These are phyloP conservation scores for Scaptomyza flava DNA, from an alignment of 2,888 invertebrate genomes.

Conservation along the genomic window DNA sequence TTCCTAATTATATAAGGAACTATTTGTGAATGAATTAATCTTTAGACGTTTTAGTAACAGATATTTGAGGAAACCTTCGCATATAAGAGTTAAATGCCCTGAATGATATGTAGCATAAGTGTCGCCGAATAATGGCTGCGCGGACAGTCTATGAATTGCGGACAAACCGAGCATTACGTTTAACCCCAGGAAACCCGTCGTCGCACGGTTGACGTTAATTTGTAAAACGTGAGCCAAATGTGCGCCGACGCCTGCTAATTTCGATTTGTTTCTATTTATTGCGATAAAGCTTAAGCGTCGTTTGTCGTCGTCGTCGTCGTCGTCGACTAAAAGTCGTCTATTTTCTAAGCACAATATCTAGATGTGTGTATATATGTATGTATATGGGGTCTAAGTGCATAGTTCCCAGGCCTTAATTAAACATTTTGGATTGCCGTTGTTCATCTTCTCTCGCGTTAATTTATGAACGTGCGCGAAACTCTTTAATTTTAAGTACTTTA, in stretches of 20 bases:
- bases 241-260: conserved; percentile 58
- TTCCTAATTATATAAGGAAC: too few relatives aligned
- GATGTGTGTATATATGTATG: too few relatives aligned
- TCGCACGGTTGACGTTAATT: conserved; percentile 54
- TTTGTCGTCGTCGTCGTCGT: background rate
- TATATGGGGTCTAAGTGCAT: conserved; percentile 1
- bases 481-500: conserved; percentile 23
- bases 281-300: conserved; percentile 49
- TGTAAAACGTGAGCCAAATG: conserved; percentile 65
- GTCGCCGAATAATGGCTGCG: background rate
- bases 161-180: conserved; percentile 7
- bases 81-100: conserved; percentile 2
- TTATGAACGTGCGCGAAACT: conserved; percentile 21
- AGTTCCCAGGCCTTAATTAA: conserved; percentile 46
- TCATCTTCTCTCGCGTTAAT: conserved; percentile 11
- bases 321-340: conserved; percentile 3
- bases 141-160: background rate
- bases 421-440: conserved; percentile 28
- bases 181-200: conserved; percentile 29
- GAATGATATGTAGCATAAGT: conserved; percentile 13
- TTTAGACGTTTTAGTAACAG: too few relatives aligned
- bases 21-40: too few relatives aligned
- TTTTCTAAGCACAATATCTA: conserved; percentile 3
- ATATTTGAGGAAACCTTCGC: conserved; percentile 2
- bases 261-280: conserved; percentile 70